phyloP scores from a whole-genome alignment of 2,888 invertebrate species.

The Enchytraeus crypticus region DNA sequence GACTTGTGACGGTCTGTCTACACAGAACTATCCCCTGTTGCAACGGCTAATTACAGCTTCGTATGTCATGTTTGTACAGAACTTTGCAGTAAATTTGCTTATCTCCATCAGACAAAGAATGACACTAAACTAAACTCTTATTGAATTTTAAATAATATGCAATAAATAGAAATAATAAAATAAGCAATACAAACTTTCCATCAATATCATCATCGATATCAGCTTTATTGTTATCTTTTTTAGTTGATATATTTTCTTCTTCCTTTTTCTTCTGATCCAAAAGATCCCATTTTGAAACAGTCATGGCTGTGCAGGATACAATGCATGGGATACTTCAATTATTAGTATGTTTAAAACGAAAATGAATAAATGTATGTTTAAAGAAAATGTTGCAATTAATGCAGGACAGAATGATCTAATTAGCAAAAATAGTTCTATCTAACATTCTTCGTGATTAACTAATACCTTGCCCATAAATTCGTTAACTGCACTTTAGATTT shows the following conservation, averaged over 20 bases:
- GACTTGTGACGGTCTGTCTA: no score
- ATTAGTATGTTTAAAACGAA: background rate
- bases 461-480: no score
- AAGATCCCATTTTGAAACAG: conserved; percentile 78
- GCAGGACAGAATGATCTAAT: background rate
- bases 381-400: background rate
- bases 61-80: no score
- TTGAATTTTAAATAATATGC: background rate
- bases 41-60: no score
- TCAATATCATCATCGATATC: conserved; percentile 29
- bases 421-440: no score
- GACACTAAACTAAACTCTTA: no score
- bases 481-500: no score
- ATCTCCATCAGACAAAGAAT: no score
- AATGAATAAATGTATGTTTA: background rate
- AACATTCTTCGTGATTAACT: no score
- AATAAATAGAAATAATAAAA: background rate
- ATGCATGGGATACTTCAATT: background rate
- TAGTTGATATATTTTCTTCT: conserved; percentile 14
- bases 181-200: conserved; percentile 29
- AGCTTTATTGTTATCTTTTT: background rate
- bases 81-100: no score
- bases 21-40: no score
- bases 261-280: conserved; percentile 55
- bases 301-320: conserved; percentile 60